Evolutionary conservation across 2,888 invertebrate genomes (phyloP), one percentile per base, ranked within the genome.

Genomic region (Drosophila quinaria): DNA sequence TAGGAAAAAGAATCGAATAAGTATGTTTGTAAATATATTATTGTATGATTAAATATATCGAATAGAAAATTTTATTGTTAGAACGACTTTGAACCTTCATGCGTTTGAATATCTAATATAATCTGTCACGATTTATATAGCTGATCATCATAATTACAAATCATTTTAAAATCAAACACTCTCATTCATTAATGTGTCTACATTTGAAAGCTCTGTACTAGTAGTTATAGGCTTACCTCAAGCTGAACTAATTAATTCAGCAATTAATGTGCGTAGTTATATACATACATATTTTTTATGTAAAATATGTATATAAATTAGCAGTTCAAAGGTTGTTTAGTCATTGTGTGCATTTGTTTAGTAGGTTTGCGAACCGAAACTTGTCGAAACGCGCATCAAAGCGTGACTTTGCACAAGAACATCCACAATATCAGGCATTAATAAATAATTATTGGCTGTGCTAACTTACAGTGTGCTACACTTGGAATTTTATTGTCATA

Each of bases 401-500:
- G 74, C 78, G 70, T 78, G 78, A 73, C 78, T 52, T 56, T 35
- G 42, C 17, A 42, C 47, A 58, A 56, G 47, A 68, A 50, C 61
- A 49, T 42, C 49, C 31, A n/a, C 50, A 41, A 44, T 10, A 33
- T 41, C 35, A 49, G 50, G 35, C 37, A 29, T 31, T 22, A 15
- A 63, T 41, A 31, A 31, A 63, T 64, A 76, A 66, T 61, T 44
- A 49, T 37, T 9, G 54, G 25, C 13, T 35, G 35, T 46, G 49
- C 11, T 47, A n/a, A 10, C 13, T 22, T 37, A 47, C 13, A 37
- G 37, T 15, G 8, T 13, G 11, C 17, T 29, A 6, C 58, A 9
- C 9, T 47, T n/a, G 2, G 9, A 13, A 15, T 15, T 41, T 17
- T 9, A 41, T 4, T 4, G 17, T 35, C 4, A 13, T 13, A 37